Base-by-base conservation (phyloP, 2,888 invertebrate genomes). In the Dolomedes plantarius region DNA sequence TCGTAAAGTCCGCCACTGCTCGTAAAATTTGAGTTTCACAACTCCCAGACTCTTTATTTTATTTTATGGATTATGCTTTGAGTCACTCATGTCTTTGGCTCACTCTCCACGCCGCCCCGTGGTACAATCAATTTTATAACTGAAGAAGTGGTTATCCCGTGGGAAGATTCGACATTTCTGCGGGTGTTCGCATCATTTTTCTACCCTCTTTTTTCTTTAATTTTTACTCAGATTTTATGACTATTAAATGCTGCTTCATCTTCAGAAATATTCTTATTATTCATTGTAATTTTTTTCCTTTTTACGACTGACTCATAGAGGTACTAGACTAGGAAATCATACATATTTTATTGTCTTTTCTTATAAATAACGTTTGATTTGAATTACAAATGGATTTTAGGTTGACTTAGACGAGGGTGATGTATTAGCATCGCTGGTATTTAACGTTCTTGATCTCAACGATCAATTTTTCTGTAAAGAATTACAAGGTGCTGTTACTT, bases 21-120 rank as follows among this genome's bases (percentile, higher is more conserved):
- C 83, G 72, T 83, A 83, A 83, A 83, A 77, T 83, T 83, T 77
- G 72, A 77, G 83, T 83, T 83, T 83, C 83, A 72, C 83, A 83
- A 77, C 83, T 69, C 76, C 39, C 19, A 32, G 19, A n/a, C 28
- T 62, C 56, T 41, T 13, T 29, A 78, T 78, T 71, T 81, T 56
- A 74, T 82, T 82, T 71, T 46, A 27, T 69, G 41, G 69, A 82
- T 82, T 69, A 82, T 69, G 76, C 56, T 77, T 72, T 72, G 83
- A 77, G 76, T 77, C 75, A 56, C 46, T 32, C 28, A 16, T 36
- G 56, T 27, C 56, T n/a, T n/a, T n/a, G n/a, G n/a, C n/a, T n/a
- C n/a, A n/a, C 31, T 69, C 39, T 64, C 31, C 41, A 28, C 23
- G 28, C 62, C 56, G 27, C 62, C 31, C 29, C n/a, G n/a, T n/a